Percentiles rank a stretch among this genome's conserved stretches.
phyloP scores from a whole-genome alignment of 2,888 invertebrate genomes.

The Hymenopus coronatus region DNA sequence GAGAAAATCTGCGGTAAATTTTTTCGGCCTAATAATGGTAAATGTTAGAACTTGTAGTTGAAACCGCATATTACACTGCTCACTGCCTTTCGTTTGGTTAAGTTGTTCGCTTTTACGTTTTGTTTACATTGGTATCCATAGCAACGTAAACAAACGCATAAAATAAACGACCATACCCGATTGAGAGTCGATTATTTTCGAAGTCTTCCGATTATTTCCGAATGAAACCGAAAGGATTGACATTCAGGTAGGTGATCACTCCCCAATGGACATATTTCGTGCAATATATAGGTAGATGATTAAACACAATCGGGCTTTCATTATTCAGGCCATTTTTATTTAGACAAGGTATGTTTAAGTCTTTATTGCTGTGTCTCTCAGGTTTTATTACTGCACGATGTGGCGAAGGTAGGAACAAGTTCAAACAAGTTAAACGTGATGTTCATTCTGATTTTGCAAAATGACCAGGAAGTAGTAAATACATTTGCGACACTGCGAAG shows the following conservation, averaged over 20 bases:
- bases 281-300: not conserved
- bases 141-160: not conserved
- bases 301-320: not conserved
- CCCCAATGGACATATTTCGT: not conserved
- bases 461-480: not conserved
- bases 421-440: constrained; percentile 13
- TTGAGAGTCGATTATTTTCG: not conserved
- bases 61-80: too few relatives aligned
- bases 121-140: not conserved
- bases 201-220: not conserved
- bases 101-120: not conserved
- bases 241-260: constrained; percentile 21
- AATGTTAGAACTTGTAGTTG: too few relatives aligned
- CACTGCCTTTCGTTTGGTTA: too few relatives aligned
- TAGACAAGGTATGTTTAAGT: not conserved
- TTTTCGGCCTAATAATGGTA: too few relatives aligned
- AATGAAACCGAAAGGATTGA: constrained; percentile 2
- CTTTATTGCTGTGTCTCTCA: not conserved
- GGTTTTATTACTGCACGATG: not conserved
- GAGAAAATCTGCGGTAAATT: too few relatives aligned
- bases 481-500: not conserved
- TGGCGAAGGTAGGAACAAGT: not conserved
- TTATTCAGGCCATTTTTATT: not conserved
- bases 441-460: constrained; percentile 3
- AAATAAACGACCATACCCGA: not conserved